A percentile compares a stretch with the other conserved stretches of the same genome.
Conservation (phyloP, 2,797 vertebrate species). For the Crax fasciolata region DNA sequence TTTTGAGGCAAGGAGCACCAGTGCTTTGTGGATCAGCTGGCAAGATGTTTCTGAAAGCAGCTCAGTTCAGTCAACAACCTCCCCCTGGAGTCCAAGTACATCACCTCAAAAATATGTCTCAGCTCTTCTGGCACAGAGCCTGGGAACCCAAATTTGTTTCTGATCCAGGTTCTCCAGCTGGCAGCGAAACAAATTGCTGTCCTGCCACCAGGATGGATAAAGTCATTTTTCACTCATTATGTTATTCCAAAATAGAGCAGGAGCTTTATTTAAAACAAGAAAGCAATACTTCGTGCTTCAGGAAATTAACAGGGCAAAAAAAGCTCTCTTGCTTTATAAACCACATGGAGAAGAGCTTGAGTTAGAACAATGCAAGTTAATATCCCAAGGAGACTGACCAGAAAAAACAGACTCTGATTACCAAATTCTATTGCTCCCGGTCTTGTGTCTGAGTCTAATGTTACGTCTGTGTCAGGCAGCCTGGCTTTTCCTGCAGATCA, state of each 20-base stretch:
- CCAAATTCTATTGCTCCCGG: background rate
- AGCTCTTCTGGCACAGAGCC: background rate
- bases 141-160: conserved; percentile 70
- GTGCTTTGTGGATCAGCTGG: conserved; percentile 24
- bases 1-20: conserved; percentile 21
- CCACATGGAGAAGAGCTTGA: conserved; percentile 7
- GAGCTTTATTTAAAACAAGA: conserved; percentile 52
- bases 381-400: conserved; percentile 14
- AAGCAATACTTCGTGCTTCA: conserved; percentile 14
- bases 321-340: conserved; percentile 30
- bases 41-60: conserved; percentile 55
- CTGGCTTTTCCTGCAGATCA: background rate
- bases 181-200: conserved; percentile 15
- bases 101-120: conserved; percentile 62
- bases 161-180: conserved; percentile 65
- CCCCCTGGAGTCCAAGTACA: conserved; percentile 47
- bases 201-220: conserved; percentile 50
- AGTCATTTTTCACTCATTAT: conserved; percentile 53
- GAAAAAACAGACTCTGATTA: background rate
- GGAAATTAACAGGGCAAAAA: conserved; percentile 38
- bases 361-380: conserved; percentile 19
- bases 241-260: conserved; percentile 64
- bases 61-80: conserved; percentile 40
- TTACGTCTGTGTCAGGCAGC: background rate
- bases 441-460: background rate